Evolutionary conservation across 64 coral and sea anemone species (phyloP).

Genomic region (Porites lutea): DNA sequence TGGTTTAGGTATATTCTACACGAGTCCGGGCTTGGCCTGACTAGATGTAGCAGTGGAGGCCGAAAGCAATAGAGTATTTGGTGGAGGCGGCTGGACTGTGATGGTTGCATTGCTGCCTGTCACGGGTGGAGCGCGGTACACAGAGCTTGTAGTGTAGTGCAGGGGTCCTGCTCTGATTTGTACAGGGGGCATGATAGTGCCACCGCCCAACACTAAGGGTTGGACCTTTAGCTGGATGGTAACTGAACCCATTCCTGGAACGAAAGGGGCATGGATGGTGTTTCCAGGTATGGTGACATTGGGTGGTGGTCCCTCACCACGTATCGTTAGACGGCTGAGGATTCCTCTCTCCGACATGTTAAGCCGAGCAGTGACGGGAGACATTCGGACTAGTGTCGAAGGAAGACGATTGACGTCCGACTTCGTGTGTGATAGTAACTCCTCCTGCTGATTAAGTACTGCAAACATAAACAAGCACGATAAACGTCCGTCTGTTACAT

Average conservation of each 20-base stretch:
- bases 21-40: not conserved
- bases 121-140: constrained; percentile 55
- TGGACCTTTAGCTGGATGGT: constrained; percentile 24
- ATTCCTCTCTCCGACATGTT: constrained; percentile 98
- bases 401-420: constrained; percentile 92
- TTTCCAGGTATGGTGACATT: constrained; percentile 53
- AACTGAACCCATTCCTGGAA: constrained; percentile 29
- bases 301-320: constrained; percentile 63
- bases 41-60: constrained; percentile 38
- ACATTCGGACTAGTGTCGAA: constrained; percentile 86
- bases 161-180: constrained; percentile 9
- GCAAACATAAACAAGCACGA: constrained; percentile 5
- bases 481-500: too few species aligned
- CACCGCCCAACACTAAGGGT: not conserved
- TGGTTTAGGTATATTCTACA: constrained; percentile 10
- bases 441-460: constrained; percentile 98
- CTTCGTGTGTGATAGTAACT: constrained; percentile 95
- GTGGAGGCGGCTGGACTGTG: constrained; percentile 84
- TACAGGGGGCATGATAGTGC: not conserved
- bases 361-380: constrained; percentile 85
- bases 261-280: constrained; percentile 33
- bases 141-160: not conserved
- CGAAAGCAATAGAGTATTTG: constrained; percentile 85
- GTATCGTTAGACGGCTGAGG: constrained; percentile 81
- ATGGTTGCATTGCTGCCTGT: constrained; percentile 73